Conservation (phyloP, 2,113 vertebrate genomes). For the Epinephelus fuscoguttatus region DNA sequence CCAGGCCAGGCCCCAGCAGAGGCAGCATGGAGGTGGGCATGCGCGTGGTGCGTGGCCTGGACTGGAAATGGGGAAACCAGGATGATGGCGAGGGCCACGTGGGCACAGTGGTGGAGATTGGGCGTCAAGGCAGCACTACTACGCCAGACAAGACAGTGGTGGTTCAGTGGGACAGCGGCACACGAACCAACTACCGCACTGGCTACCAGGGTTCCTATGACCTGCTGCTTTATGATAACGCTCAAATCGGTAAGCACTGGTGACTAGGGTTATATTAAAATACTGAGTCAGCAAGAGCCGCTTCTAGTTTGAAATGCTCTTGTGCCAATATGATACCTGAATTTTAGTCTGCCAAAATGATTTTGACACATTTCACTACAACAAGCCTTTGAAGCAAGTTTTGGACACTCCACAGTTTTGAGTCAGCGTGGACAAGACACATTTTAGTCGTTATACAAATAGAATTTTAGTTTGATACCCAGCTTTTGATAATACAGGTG, state of each 20-base stretch:
- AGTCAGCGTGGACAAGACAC: neutral
- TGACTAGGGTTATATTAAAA: neutral
- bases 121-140: slow-evolving; percentile 95
- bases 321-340: neutral
- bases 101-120: slow-evolving; percentile 97
- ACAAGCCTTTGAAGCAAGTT: neutral
- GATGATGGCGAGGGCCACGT: slow-evolving; percentile 96
- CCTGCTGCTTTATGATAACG: slow-evolving; percentile 97
- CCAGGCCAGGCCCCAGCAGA: slow-evolving; percentile 64
- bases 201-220: slow-evolving; percentile 97
- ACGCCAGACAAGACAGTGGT: slow-evolving; percentile 98
- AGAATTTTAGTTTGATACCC: neutral
- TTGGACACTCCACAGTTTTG: neutral
- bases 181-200: slow-evolving; percentile 96
- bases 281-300: neutral
- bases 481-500: neutral
- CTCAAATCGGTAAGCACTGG: slow-evolving; percentile 92
- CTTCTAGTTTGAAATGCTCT: neutral
- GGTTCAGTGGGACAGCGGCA: slow-evolving; percentile 98
- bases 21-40: slow-evolving; percentile 98
- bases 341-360: neutral
- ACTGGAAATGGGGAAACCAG: slow-evolving; percentile 99
- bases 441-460: neutral
- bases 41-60: slow-evolving; percentile 94
- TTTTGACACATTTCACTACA: neutral